Evolutionary conservation across 1,140 invertebrate genomes (phyloP).

Genomic region (Helicoverpa zea): DNA sequence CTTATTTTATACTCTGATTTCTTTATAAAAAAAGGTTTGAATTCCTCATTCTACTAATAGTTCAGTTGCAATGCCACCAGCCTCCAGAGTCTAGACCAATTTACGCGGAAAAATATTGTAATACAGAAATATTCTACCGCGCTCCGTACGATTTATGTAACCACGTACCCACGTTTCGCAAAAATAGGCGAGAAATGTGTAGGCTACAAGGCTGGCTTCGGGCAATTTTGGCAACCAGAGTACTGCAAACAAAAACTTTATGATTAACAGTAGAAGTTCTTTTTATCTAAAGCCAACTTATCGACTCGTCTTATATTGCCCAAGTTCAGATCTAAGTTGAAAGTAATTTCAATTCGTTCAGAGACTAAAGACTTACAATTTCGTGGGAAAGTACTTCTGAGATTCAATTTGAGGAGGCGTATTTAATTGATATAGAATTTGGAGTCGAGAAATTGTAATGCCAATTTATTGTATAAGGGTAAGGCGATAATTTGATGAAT

Average conservation of each 20-base stretch:
- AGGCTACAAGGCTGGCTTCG: neutral
- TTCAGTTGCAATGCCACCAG: neutral
- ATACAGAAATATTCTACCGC: slow-evolving; percentile 25
- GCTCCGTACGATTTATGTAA: slow-evolving; percentile 10
- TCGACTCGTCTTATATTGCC: slow-evolving; percentile 11
- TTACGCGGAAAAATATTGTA: slow-evolving; percentile 13
- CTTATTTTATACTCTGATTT: neutral
- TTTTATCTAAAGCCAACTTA: slow-evolving; percentile 33
- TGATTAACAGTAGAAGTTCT: slow-evolving; percentile 29
- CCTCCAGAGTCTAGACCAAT: neutral
- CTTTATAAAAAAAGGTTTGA: neutral
- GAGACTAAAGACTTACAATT: neutral
- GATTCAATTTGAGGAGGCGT: neutral
- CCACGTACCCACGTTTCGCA: neutral
- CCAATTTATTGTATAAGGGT: slow-evolving; percentile 8
- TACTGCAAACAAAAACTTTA: slow-evolving; percentile 37
- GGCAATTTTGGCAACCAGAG: slow-evolving; percentile 34
- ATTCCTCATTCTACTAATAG: neutral
- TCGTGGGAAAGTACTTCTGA: neutral
- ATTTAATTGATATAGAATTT: slow-evolving; percentile 15
- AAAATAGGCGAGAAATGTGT: slow-evolving; percentile 31
- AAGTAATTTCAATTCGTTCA: slow-evolving; percentile 18
- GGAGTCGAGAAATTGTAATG: neutral
- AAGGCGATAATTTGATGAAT: neutral
- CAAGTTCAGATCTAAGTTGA: slow-evolving; percentile 8